Conservation (phyloP, 2,797 vertebrate genomes). For the Thalassophryne amazonica region DNA sequence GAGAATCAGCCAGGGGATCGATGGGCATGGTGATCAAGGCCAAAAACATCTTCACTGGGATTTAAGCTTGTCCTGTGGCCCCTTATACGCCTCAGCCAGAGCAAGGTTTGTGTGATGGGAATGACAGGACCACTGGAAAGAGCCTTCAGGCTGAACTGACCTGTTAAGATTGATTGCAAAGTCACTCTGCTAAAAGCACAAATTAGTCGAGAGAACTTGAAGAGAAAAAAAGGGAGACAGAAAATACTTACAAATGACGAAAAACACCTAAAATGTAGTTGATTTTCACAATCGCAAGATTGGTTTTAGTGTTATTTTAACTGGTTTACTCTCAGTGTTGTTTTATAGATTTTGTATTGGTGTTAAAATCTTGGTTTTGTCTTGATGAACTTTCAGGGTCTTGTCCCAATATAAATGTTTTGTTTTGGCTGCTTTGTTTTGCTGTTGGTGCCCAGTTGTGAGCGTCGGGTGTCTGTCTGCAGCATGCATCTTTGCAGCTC, state of each 20-base stretch:
- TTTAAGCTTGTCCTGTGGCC: slow-evolving; percentile 69
- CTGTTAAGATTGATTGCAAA: background rate
- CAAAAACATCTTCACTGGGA: slow-evolving; percentile 82
- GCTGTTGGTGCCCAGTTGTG: too few species aligned
- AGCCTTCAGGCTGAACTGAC: background rate
- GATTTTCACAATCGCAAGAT: background rate
- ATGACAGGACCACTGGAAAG: slow-evolving; percentile 13
- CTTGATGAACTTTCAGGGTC: background rate
- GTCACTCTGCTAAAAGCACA: background rate
- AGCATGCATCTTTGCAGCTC: too few species aligned
- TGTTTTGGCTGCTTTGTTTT: background rate
- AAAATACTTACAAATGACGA: too few species aligned
- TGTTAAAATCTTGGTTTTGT: background rate
- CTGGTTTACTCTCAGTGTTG: background rate
- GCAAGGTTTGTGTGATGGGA: slow-evolving; percentile 25
- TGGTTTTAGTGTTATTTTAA: background rate
- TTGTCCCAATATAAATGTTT: background rate
- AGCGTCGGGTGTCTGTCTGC: too few species aligned
- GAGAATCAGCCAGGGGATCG: slow-evolving; percentile 81
- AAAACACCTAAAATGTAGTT: too few species aligned
- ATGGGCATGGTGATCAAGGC: slow-evolving; percentile 82
- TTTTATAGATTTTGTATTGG: background rate
- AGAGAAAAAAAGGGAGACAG: background rate
- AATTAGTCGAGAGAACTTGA: background rate
- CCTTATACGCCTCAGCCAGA: slow-evolving; percentile 27